phyloP scores from a whole-genome alignment of 2,797 vertebrate genomes.

The Myotis findleyi region DNA sequence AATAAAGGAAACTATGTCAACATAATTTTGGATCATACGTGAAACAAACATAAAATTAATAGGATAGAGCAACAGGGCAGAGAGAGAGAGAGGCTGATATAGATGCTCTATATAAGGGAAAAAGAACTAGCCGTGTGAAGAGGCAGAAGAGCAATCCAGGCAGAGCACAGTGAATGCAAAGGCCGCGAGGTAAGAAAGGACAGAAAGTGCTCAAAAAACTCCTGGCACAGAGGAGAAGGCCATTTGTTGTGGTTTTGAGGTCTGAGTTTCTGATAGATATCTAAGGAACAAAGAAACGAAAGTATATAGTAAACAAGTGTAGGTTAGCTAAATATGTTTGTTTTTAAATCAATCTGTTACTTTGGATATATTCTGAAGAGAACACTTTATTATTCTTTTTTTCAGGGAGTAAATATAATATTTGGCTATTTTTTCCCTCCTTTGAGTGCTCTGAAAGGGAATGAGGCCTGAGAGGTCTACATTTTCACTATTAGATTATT shows the following conservation, averaged over 20 bases:
- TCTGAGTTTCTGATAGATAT: background rate
- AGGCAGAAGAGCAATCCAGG: background rate
- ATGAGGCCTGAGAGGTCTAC: background rate
- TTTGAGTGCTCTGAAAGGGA: conserved; percentile 32
- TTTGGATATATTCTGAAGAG: conserved; percentile 45
- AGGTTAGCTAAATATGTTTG: background rate
- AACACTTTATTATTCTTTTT: background rate
- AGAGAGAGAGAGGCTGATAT: background rate
- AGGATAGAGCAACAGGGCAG: background rate
- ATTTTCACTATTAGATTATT: background rate
- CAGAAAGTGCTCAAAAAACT: background rate
- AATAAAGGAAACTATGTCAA: background rate
- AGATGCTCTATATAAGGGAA: background rate
- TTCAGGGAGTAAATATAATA: background rate
- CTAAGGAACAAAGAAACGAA: conserved; percentile 36
- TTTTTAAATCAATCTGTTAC: background rate
- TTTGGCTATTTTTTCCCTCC: background rate
- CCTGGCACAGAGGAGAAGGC: background rate
- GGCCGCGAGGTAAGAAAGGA: background rate
- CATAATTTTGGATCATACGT: conserved; percentile 26
- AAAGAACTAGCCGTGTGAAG: background rate
- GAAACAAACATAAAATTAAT: background rate
- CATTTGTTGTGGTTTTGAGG: background rate
- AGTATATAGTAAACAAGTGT: background rate
- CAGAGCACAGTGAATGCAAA: background rate